Percentiles rank a stretch among this genome's conserved stretches.
phyloP scores from a whole-genome alignment of 2,113 vertebrate genomes.

The Lasiurus borealis region DNA sequence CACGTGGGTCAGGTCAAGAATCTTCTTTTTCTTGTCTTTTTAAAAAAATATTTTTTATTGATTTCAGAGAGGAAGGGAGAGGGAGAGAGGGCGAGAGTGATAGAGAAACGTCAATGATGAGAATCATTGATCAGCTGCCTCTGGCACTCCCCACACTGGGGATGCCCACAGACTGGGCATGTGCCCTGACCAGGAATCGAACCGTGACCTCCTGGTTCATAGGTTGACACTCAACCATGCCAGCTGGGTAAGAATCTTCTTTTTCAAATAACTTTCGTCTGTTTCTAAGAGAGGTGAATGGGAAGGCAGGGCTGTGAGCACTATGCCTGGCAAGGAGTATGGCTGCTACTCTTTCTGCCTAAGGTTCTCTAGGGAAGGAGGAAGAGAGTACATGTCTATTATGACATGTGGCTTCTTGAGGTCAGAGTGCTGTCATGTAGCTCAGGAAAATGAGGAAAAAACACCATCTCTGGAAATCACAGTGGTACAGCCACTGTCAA shows the following conservation, averaged over 20 bases:
- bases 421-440: neutral
- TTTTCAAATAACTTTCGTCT: neutral
- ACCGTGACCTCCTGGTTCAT: neutral
- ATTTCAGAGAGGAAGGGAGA: neutral
- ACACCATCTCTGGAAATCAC: neutral
- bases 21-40: neutral
- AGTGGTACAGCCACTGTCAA: fast-evolving
- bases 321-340: neutral
- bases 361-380: neutral
- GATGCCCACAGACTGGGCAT: neutral
- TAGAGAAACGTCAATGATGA: neutral
- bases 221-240: neutral
- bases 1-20: neutral
- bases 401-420: neutral
- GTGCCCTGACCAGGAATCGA: neutral
- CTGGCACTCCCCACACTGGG: neutral
- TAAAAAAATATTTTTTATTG: no score
- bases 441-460: neutral
- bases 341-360: no score
- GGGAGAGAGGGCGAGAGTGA: no score
- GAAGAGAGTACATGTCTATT: neutral
- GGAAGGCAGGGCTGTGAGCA: neutral
- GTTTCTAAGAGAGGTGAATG: neutral
- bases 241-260: neutral
- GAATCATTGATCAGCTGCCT: neutral